Conservation (phyloP, 2,888 invertebrate genomes). For the Cheilosia vulpina region DNA sequence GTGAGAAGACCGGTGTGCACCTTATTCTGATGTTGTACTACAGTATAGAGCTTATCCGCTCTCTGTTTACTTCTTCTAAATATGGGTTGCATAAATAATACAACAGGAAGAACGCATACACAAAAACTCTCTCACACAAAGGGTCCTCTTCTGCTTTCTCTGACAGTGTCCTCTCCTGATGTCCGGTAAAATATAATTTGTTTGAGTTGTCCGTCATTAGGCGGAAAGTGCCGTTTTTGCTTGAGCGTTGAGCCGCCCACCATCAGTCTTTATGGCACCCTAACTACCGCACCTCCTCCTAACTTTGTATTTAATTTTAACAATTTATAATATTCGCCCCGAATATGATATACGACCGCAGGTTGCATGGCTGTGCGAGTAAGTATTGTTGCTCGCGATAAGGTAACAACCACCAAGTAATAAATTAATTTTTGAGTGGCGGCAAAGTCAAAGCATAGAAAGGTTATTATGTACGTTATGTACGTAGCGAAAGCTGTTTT, state of each 20-base stretch:
- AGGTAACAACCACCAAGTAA: conserved; percentile 23
- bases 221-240: conserved; percentile 27
- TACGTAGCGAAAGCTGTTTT: too few species aligned
- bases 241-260: not conserved
- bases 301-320: conserved; percentile 35
- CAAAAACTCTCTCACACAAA: conserved; percentile 1
- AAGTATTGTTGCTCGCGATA: conserved; percentile 21
- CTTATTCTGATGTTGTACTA: conserved; percentile 33
- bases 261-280: not conserved
- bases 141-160: conserved; percentile 8
- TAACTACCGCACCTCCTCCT: not conserved
- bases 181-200: conserved; percentile 62
- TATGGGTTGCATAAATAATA: conserved; percentile 63
- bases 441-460: not conserved
- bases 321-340: conserved; percentile 24
- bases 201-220: conserved; percentile 66
- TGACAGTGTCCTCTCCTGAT: conserved; percentile 27
- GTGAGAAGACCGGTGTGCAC: conserved; percentile 37
- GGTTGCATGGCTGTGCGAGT: not conserved
- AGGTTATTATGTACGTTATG: too few species aligned
- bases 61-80: conserved; percentile 21
- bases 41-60: not conserved
- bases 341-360: not conserved
- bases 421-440: conserved; percentile 47
- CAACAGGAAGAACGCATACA: conserved; percentile 17